Evolutionary conservation across 2,113 vertebrate species (phyloP).

Genomic region (Emydura subglobosa): DNA sequence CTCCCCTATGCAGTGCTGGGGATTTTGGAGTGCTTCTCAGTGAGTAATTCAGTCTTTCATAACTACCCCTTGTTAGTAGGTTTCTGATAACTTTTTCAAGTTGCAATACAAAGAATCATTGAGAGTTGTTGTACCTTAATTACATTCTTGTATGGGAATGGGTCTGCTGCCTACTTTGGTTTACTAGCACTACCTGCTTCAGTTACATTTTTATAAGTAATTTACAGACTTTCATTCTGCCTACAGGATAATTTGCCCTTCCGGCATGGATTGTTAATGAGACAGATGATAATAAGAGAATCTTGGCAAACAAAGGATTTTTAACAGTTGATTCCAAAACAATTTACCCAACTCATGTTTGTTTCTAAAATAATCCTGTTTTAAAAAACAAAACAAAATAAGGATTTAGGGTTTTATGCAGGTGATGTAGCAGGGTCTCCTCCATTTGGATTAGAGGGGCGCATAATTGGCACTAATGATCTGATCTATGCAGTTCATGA

Average conservation of each 20-base stretch:
- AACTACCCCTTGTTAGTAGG: background rate
- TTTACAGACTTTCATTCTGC: background rate
- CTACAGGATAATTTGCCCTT: background rate
- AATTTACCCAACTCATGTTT: background rate
- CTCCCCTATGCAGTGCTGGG: background rate
- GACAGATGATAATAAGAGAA: background rate
- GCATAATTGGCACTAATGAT: background rate
- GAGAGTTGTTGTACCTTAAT: background rate
- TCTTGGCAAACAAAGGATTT: background rate
- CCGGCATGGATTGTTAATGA: background rate
- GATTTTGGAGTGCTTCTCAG: constrained; percentile 12
- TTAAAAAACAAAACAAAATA: background rate
- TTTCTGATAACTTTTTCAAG: background rate
- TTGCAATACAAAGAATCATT: background rate
- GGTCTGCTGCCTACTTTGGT: background rate
- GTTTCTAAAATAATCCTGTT: constrained; percentile 4
- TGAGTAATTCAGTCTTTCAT: constrained; percentile 41
- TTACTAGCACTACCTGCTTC: background rate
- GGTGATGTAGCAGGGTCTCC: background rate
- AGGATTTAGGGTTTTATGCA: background rate
- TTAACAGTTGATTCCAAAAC: background rate
- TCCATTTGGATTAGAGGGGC: constrained; percentile 12
- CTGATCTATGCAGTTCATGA: background rate
- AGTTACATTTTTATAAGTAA: background rate
- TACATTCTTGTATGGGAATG: background rate